phyloP scores from a whole-genome alignment of 2,113 vertebrate species.

The Grammomys surdaster region DNA sequence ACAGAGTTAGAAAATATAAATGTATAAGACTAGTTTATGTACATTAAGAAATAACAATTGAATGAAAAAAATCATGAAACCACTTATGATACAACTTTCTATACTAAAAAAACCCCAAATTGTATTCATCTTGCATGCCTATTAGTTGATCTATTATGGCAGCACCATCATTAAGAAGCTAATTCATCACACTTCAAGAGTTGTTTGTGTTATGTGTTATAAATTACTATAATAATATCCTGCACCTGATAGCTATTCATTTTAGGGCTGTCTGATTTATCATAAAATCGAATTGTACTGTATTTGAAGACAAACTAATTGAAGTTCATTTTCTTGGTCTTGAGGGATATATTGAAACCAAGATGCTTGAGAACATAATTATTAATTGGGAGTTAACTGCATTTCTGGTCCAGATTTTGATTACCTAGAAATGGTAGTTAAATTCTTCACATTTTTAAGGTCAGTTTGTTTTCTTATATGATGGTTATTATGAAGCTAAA shows the following conservation, averaged over 20 bases:
- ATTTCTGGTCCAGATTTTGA: conserved; percentile 78
- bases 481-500: not conserved
- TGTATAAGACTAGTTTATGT: not conserved
- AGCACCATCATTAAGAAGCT: conserved; percentile 82
- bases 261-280: conserved; percentile 82
- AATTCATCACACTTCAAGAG: conserved; percentile 84
- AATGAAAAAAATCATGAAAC: conserved; percentile 64
- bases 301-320: conserved; percentile 83
- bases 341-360: conserved; percentile 62
- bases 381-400: conserved; percentile 73
- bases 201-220: conserved; percentile 79
- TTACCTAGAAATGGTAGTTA: conserved; percentile 78
- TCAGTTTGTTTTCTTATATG: not conserved
- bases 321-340: conserved; percentile 81
- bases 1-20: not conserved
- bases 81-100: conserved; percentile 63
- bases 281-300: conserved; percentile 72
- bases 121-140: conserved; percentile 68
- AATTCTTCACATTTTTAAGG: conserved; percentile 62
- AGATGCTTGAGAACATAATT: conserved; percentile 81
- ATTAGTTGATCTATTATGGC: conserved; percentile 77
- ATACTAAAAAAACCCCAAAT: conserved; percentile 69
- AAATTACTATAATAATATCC: conserved; percentile 84
- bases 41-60: conserved; percentile 47
- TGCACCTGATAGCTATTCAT: conserved; percentile 87